A percentile compares a stretch with the other conserved stretches of the same genome.
Conservation (phyloP, 2,113 vertebrate species). For the Psittacara wagleri region DNA sequence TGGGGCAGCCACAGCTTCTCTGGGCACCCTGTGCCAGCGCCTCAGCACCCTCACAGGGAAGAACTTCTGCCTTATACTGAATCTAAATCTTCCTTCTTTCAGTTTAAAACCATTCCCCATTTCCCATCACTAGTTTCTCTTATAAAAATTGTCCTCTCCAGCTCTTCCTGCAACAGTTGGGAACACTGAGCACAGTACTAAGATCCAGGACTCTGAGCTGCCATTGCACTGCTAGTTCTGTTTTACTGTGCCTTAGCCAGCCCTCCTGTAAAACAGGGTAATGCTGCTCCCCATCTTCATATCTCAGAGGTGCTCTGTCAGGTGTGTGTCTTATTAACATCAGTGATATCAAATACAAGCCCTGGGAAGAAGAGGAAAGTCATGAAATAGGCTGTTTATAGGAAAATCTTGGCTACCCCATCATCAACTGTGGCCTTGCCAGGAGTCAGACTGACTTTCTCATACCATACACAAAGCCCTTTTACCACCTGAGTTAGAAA, state of each 20-base stretch:
- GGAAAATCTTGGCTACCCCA: neutral
- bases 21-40: neutral
- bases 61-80: neutral
- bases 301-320: neutral
- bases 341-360: neutral
- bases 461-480: accelerated
- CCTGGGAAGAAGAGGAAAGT: neutral
- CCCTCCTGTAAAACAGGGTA: neutral
- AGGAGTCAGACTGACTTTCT: neutral
- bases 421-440: neutral
- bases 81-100: neutral
- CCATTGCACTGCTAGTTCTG: neutral
- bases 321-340: neutral
- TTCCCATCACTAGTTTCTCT: neutral
- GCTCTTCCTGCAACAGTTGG: neutral
- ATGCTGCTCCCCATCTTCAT: neutral
- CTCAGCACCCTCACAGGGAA: neutral
- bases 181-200: neutral
- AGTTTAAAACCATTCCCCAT: neutral
- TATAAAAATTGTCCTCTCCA: neutral
- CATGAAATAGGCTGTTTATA: neutral
- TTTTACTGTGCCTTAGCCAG: neutral
- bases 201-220: neutral
- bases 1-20: neutral
- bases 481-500: neutral